These are phyloP conservation scores for Lophotis ruficrista DNA, from an alignment of 2,113 vertebrate species.

Conservation along the genomic window DNA sequence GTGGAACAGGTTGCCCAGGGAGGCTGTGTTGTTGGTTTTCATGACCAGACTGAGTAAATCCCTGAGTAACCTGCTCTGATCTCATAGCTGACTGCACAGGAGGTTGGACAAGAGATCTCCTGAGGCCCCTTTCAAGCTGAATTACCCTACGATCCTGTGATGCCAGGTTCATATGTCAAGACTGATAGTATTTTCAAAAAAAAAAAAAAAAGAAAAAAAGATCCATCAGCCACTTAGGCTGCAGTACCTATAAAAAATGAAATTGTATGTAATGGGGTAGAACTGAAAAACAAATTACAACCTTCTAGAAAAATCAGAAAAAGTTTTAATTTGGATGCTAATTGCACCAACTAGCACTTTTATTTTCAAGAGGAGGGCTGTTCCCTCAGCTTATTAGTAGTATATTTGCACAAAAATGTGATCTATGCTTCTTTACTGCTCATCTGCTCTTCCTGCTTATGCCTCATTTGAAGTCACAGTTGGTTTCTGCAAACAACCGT, in stretches of 20 bases:
- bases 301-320: background rate
- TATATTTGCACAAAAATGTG: conserved; percentile 47
- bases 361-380: background rate
- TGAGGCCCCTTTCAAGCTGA: background rate
- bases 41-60: background rate
- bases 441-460: conserved; percentile 1
- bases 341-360: background rate
- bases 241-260: background rate
- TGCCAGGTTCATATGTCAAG: background rate
- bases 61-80: background rate
- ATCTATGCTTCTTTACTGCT: conserved; percentile 8
- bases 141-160: background rate
- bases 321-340: conserved; percentile 25
- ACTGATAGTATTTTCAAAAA: background rate
- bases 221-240: background rate
- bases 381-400: conserved; percentile 1
- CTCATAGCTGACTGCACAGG: background rate
- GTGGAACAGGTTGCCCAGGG: background rate
- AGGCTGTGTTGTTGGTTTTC: background rate
- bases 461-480: conserved; percentile 10
- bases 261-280: background rate
- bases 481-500: background rate
- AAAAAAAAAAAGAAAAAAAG: background rate
- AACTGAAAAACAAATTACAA: background rate
- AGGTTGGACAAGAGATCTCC: background rate